Base-by-base conservation (phyloP, 2,888 invertebrate species). In the Notocelia uddmanniana region DNA sequence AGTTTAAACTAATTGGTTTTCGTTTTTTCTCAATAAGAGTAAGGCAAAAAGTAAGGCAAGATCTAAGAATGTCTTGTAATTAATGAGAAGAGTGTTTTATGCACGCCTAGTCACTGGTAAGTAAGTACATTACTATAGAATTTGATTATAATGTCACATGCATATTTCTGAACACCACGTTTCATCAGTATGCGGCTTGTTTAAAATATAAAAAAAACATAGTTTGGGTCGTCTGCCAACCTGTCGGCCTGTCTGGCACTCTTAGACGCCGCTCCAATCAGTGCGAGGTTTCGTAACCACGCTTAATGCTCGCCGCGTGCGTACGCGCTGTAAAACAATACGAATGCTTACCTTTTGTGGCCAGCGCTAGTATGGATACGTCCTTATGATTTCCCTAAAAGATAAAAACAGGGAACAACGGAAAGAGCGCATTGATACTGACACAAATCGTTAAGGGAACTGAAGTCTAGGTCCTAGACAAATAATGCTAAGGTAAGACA, bases 311-410 rank as follows among this genome's bases (percentile, higher is more conserved):
- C 80, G 76, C 76, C 76, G 83, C 81, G 78, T 81, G 82, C 82
- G 81, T 81, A 81, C 81, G 77, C 77, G 79, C 84, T 85, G 85
- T 88, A 87, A 90, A 87, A 89, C 85, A 86, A 89, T 84, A 81
- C 75, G 77, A 60, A 57, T 78, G 78, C 75, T 76, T 74, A 66
- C 74, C 76, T 62, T 74, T 68, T 59, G 72, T 64, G 59, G 19
- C 76, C 75, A 73, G 69, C 76, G 69, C 76, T 78, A 74, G 23
- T 77, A 57, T 85, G 86, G 88, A 86, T 76, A 78, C 58, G 68
- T 5, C 68, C 9, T 59, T 60, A 62, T 45, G 45, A 45, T 45
- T 3, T 45, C 45, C 8, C 6, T 45, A 45, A 45, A 45, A 9
- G n/a, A n/a, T n/a, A 6, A 45, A 31, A 45, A 45, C 45, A 6